Percentiles rank a stretch among this genome's conserved stretches.
Conservation (phyloP, 2,888 invertebrate genomes). For the Agriotes lineatus region DNA sequence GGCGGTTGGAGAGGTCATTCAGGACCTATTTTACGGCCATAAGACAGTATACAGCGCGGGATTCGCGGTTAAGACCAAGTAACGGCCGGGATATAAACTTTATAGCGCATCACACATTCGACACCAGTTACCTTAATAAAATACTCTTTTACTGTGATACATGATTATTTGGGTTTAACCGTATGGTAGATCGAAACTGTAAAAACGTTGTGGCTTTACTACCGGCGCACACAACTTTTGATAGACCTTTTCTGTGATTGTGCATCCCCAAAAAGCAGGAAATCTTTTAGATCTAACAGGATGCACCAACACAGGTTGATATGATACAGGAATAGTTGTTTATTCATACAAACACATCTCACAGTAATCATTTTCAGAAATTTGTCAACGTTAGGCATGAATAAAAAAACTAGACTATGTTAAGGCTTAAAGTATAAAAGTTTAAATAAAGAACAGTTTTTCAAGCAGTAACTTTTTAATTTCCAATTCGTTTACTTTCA, state of each 20-base stretch:
- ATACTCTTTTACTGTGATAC: slow-evolving; percentile 58
- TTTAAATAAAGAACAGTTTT: too few species aligned
- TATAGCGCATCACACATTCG: slow-evolving; percentile 66
- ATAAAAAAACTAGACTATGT: too few species aligned
- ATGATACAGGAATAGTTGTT: too few species aligned
- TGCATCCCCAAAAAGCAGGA: too few species aligned
- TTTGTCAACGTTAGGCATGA: too few species aligned
- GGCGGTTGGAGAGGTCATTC: slow-evolving; percentile 63
- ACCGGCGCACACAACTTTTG: slow-evolving; percentile 6
- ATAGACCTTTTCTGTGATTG: not conserved
- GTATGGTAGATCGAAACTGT: slow-evolving; percentile 44
- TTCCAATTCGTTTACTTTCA: too few species aligned
- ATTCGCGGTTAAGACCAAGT: slow-evolving; percentile 65
- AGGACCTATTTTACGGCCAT: slow-evolving; percentile 62
- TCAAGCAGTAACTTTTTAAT: too few species aligned
- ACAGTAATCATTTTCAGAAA: too few species aligned
- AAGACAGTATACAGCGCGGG: slow-evolving; percentile 62
- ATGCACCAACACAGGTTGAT: too few species aligned
- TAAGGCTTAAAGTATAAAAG: too few species aligned
- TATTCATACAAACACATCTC: too few species aligned
- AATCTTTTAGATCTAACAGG: too few species aligned
- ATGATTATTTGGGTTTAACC: slow-evolving; percentile 51
- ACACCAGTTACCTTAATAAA: slow-evolving; percentile 66
- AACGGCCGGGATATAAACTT: slow-evolving; percentile 65
- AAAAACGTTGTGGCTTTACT: slow-evolving; percentile 32